Base-by-base conservation (phyloP, 2,797 vertebrate species). In the Microctenopoma stevenorrisi region DNA sequence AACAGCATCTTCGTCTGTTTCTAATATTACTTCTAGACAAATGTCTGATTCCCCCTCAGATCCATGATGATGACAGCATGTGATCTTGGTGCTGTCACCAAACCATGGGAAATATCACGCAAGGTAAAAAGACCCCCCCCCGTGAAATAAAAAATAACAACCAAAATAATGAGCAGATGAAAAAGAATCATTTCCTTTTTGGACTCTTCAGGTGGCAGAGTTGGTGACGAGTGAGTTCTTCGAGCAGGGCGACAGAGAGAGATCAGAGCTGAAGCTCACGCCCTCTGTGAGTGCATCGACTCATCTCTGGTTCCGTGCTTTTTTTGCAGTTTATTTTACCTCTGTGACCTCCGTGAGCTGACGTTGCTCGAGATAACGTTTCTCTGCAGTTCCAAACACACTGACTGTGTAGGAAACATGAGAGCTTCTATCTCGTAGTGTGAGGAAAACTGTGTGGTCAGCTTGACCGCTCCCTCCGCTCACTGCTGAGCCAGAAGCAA, bases 1-100 rank as follows among this genome's bases (percentile, higher is more conserved):
- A 13, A 38, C 1, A 4, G 3, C 0, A 2, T 35, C 7, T 14
- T 44, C 40, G n/a, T 42, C 49, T 52, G 25, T 0, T 42, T 28
- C 9, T 37, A 5, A 42, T 16, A 11, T 48, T 15, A 71, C 60
- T 37, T 46, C 18, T 1, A 42, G 22, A 53, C 40, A 67, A 40
- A 11, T 38, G 6, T 48, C 0, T 61, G 43, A 43, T 55, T 14
- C 50, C 52, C 37, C 75, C 91, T 90, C 92, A 99, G 98, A 94
- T 99, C 97, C 86, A 99, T 99, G 98, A 95, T 99, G 95, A 99
- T 99, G 98, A 99, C 98, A 78, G 98, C 98, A 12, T 99, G 97
- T 94, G 98, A 99, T 93, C 96, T 99, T 81, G 98, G 98, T 87
- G 98, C 98, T 64, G 98, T 97, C 89, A 99, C 98, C 74, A 99